Conservation (phyloP, 1,140 invertebrate species). For the Aphidius gifuensis region DNA sequence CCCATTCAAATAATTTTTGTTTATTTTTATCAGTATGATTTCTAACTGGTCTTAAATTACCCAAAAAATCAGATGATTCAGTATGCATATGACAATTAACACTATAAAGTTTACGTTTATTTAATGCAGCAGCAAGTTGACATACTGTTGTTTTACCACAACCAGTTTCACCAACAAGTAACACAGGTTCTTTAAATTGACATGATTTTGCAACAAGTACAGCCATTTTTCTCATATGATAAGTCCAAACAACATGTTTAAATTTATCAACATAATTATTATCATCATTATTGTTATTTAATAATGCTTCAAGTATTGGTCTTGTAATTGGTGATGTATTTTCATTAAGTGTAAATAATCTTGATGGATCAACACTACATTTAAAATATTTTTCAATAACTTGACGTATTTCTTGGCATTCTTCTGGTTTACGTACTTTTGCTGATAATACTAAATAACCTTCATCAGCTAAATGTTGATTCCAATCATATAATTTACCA, state of each 20-base stretch:
- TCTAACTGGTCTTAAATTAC: constrained; percentile 87
- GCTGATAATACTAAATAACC: constrained; percentile 93
- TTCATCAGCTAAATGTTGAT: constrained; percentile 95
- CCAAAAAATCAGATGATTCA: constrained; percentile 96
- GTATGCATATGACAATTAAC: constrained; percentile 99
- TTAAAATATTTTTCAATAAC: constrained; percentile 86
- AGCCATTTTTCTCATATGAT: constrained; percentile 84
- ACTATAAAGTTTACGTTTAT: constrained; percentile 65
- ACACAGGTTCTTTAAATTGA: constrained; percentile 88
- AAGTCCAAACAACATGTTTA: constrained; percentile 90
- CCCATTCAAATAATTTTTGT: constrained; percentile 90
- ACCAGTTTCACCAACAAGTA: constrained; percentile 96
- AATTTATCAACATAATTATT: constrained; percentile 55
- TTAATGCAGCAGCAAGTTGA: constrained; percentile 76
- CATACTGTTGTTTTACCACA: constrained; percentile 98
- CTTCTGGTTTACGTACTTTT: constrained; percentile 83
- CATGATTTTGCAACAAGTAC: constrained; percentile 89
- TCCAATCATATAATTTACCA: constrained; percentile 85
- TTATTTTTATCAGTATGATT: constrained; percentile 58
- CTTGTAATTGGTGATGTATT: constrained; percentile 76
- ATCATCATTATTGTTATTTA: constrained; percentile 48
- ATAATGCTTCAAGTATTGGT: constrained; percentile 67
- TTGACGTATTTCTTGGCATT: constrained; percentile 70
- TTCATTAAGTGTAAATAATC: constrained; percentile 73
- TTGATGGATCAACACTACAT: constrained; percentile 68